phyloP scores from a whole-genome alignment of 2,113 vertebrate genomes.

The Eretmochelys imbricata region DNA sequence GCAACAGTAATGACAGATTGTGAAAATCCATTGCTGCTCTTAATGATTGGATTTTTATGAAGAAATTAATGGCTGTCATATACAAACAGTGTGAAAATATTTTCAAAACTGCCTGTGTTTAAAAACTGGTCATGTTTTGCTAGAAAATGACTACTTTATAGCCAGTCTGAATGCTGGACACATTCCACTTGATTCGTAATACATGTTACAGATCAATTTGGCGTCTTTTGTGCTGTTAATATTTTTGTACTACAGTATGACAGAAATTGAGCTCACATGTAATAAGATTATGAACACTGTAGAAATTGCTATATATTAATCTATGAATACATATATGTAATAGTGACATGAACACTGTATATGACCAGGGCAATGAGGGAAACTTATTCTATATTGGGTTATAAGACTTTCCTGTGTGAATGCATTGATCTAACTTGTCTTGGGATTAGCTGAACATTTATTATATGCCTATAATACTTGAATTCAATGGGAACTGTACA shows the following conservation, averaged over 20 bases:
- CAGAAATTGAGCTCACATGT: neutral
- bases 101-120: slow-evolving; percentile 58
- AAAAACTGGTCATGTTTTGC: slow-evolving; percentile 16
- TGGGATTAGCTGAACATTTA: neutral
- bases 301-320: neutral
- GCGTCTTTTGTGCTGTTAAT: neutral
- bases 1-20: slow-evolving; percentile 66
- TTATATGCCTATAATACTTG: neutral
- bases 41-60: slow-evolving; percentile 50
- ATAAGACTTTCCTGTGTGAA: neutral
- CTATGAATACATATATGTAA: neutral
- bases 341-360: neutral
- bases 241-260: neutral
- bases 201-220: neutral
- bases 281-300: neutral
- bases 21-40: slow-evolving; percentile 27
- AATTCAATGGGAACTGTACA: neutral
- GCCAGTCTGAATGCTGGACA: slow-evolving; percentile 38
- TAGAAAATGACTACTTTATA: slow-evolving; percentile 40
- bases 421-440: neutral
- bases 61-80: slow-evolving; percentile 69
- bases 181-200: neutral
- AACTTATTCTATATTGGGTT: neutral
- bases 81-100: slow-evolving; percentile 33
- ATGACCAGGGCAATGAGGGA: neutral